phyloP scores from a whole-genome alignment of 2,113 vertebrate genomes.

The Salvator merianae region DNA sequence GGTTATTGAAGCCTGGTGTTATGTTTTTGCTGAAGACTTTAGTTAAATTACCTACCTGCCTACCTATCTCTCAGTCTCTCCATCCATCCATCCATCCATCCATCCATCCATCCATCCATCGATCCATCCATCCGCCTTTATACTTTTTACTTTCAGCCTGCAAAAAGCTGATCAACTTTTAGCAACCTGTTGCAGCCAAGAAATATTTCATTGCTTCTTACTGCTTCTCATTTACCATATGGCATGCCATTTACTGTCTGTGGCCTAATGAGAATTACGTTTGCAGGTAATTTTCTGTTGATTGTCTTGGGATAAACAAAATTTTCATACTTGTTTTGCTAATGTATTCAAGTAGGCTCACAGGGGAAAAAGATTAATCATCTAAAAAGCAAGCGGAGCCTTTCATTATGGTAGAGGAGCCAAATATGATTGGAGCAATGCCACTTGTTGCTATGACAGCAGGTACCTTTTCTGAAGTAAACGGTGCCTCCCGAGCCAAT shows the following conservation, averaged over 20 bases:
- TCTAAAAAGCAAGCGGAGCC: slow-evolving; percentile 81
- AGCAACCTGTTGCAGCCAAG: slow-evolving; percentile 63
- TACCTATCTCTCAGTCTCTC: too few species aligned
- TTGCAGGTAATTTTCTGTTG: slow-evolving; percentile 88
- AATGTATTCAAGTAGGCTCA: slow-evolving; percentile 84
- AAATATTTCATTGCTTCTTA: slow-evolving; percentile 70
- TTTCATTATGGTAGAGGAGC: slow-evolving; percentile 80
- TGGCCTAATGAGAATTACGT: slow-evolving; percentile 81
- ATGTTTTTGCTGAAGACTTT: too few species aligned
- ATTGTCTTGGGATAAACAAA: slow-evolving; percentile 89
- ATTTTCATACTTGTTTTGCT: slow-evolving; percentile 83
- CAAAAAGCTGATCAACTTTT: slow-evolving; percentile 60
- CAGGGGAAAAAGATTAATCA: slow-evolving; percentile 87
- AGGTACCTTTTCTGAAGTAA: slow-evolving; percentile 80
- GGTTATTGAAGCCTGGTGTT: too few species aligned
- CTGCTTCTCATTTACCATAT: slow-evolving; percentile 79
- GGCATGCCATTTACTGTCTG: slow-evolving; percentile 74
- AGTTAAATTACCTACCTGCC: too few species aligned
- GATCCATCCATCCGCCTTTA: too few species aligned
- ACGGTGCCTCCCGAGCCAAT: slow-evolving; percentile 81
- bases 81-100: too few species aligned
- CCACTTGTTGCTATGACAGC: slow-evolving; percentile 82
- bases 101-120: too few species aligned
- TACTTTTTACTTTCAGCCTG: slow-evolving; percentile 45
- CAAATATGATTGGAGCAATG: slow-evolving; percentile 74